These are phyloP conservation scores for Dicrostonyx torquatus DNA, from an alignment of 2,797 vertebrate genomes.

Conservation along the genomic window DNA sequence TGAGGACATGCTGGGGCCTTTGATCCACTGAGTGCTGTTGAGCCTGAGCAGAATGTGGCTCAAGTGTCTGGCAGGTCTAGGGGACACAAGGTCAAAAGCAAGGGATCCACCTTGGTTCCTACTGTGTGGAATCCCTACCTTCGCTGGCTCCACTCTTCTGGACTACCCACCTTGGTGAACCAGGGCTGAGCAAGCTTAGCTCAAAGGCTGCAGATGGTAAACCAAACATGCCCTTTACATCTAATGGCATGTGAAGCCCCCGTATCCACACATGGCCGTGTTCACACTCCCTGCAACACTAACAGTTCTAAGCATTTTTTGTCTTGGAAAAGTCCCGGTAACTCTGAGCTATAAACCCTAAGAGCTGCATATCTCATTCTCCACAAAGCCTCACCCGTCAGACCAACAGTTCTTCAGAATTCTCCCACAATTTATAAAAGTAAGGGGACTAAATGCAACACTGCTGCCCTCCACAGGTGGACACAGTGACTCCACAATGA, in stretches of 20 bases:
- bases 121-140: background rate
- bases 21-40: background rate
- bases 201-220: background rate
- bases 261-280: background rate
- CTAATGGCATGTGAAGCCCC: background rate
- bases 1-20: background rate
- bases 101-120: background rate
- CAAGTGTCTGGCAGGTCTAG: background rate
- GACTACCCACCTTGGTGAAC: background rate
- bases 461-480: background rate
- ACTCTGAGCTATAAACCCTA: background rate
- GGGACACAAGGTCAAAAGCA: background rate
- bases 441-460: constrained; percentile 8
- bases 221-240: background rate
- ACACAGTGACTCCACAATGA: constrained; percentile 30
- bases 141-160: background rate
- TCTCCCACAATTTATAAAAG: constrained; percentile 18
- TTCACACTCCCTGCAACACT: background rate
- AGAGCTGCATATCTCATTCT: background rate
- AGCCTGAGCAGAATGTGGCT: background rate
- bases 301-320: background rate
- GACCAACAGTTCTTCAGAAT: constrained; percentile 26
- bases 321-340: background rate
- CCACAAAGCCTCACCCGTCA: background rate
- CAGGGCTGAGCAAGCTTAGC: background rate